These are phyloP conservation scores for Gonatopus flavifemur DNA, from an alignment of 1,140 invertebrate genomes.

Conservation along the genomic window DNA sequence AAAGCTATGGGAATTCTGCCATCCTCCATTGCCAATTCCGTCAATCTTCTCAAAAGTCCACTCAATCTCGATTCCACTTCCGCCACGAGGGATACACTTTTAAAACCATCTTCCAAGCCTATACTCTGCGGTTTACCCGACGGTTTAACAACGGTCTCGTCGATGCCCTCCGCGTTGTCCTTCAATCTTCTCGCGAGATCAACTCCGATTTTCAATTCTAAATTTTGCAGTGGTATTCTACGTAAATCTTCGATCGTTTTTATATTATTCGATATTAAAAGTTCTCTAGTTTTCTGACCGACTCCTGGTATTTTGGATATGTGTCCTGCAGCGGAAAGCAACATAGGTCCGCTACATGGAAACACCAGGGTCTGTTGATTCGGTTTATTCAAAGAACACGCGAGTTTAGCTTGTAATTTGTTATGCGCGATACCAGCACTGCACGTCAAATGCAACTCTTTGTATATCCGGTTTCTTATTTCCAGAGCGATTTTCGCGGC, in stretches of 20 bases:
- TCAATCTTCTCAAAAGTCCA: slow-evolving; percentile 67
- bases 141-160: slow-evolving; percentile 69
- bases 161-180: slow-evolving; percentile 70
- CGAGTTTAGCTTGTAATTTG: slow-evolving; percentile 80
- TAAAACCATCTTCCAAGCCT: slow-evolving; percentile 76
- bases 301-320: slow-evolving; percentile 72
- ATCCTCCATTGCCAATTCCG: slow-evolving; percentile 72
- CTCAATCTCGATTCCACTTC: slow-evolving; percentile 71
- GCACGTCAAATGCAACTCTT: slow-evolving; percentile 71
- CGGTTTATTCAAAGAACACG: slow-evolving; percentile 72
- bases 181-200: slow-evolving; percentile 70
- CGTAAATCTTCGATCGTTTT: slow-evolving; percentile 62
- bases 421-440: slow-evolving; percentile 83
- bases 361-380: slow-evolving; percentile 79
- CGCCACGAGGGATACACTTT: slow-evolving; percentile 67
- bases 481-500: slow-evolving; percentile 71
- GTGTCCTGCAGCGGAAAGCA: slow-evolving; percentile 65
- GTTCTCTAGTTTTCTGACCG: slow-evolving; percentile 67
- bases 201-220: slow-evolving; percentile 62
- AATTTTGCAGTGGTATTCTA: slow-evolving; percentile 61
- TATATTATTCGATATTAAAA: slow-evolving; percentile 66
- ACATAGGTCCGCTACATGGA: slow-evolving; percentile 64
- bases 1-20: slow-evolving; percentile 73
- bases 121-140: slow-evolving; percentile 70
- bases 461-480: slow-evolving; percentile 67